Percentiles rank a stretch among this genome's conserved stretches.
phyloP scores from a whole-genome alignment of 2,888 invertebrate species.

The Pseudococcus viburni region DNA sequence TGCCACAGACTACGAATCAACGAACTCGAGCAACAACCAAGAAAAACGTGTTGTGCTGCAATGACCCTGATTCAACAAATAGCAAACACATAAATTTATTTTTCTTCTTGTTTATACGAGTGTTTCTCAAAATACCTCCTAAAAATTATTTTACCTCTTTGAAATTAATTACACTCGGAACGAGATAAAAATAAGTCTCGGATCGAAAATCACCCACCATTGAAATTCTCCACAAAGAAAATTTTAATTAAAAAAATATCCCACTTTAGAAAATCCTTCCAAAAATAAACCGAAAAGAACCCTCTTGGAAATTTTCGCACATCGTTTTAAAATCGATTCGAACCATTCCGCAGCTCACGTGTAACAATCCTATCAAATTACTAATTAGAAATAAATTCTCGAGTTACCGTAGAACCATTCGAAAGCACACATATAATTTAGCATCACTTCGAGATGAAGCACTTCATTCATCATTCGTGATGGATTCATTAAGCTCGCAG shows the following conservation, averaged over 20 bases:
- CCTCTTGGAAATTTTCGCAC: not conserved
- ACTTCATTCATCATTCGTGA: slow-evolving; percentile 51
- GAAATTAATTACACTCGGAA: not conserved
- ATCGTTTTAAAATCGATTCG: not conserved
- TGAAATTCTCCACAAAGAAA: too few species aligned
- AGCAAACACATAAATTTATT: not conserved
- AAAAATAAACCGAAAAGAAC: not conserved
- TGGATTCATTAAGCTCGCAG: slow-evolving; percentile 42
- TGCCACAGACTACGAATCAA: not conserved
- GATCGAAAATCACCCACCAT: too few species aligned
- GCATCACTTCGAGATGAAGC: slow-evolving; percentile 15
- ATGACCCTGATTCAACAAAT: slow-evolving; percentile 9
- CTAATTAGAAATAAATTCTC: slow-evolving; percentile 9
- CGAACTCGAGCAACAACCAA: slow-evolving; percentile 29
- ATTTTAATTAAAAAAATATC: too few species aligned
- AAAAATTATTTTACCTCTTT: not conserved
- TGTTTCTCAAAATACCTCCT: not conserved
- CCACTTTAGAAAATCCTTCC: not conserved
- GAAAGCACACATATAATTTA: slow-evolving; percentile 29
- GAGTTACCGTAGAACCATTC: not conserved
- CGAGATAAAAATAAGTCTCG: too few species aligned
- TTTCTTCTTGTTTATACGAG: slow-evolving; percentile 16
- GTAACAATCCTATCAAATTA: slow-evolving; percentile 12
- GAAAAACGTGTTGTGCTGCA: slow-evolving; percentile 38
- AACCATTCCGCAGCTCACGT: not conserved